Percentiles rank a stretch among this genome's conserved stretches.
Evolutionary conservation across 2,888 invertebrate genomes (phyloP).

Genomic region (Drosophila mimica): DNA sequence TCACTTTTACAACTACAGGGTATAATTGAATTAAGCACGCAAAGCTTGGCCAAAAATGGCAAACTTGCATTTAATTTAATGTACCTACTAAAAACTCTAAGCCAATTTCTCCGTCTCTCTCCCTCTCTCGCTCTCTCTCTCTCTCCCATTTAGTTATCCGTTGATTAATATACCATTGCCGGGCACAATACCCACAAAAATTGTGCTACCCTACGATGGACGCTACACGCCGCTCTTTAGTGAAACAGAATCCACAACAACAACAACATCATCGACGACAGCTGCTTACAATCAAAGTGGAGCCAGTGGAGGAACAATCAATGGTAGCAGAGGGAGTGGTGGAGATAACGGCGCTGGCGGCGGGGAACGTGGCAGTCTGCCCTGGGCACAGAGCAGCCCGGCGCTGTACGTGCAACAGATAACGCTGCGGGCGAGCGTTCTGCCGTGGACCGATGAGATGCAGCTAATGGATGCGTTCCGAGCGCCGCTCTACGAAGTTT

Average conservation of each 20-base stretch:
- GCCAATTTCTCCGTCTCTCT: not conserved
- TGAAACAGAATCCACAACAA: slow-evolving; percentile 25
- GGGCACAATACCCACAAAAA: slow-evolving; percentile 93
- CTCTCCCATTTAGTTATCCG: slow-evolving; percentile 89
- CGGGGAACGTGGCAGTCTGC: slow-evolving; percentile 78
- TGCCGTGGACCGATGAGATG: slow-evolving; percentile 94
- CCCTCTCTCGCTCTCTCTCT: not conserved
- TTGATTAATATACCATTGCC: slow-evolving; percentile 94
- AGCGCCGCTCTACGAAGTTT: slow-evolving; percentile 95
- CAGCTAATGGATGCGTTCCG: slow-evolving; percentile 95
- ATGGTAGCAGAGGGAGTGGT: slow-evolving; percentile 33
- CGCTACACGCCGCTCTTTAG: slow-evolving; percentile 77
- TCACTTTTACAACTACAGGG: not conserved
- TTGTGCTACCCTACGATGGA: slow-evolving; percentile 87
- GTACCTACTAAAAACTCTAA: slow-evolving; percentile 5
- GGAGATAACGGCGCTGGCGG: slow-evolving; percentile 8
- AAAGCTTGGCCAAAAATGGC: not conserved
- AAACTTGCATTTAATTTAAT: slow-evolving; percentile 20
- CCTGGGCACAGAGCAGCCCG: slow-evolving; percentile 87
- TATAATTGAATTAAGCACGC: slow-evolving; percentile 19
- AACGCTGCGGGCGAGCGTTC: slow-evolving; percentile 90
- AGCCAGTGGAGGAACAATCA: slow-evolving; percentile 27
- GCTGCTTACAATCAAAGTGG: slow-evolving; percentile 45
- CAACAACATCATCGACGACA: slow-evolving; percentile 12
- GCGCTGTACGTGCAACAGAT: slow-evolving; percentile 92